Conservation (phyloP, 2,113 vertebrate genomes). For the Phoenicopterus ruber region DNA sequence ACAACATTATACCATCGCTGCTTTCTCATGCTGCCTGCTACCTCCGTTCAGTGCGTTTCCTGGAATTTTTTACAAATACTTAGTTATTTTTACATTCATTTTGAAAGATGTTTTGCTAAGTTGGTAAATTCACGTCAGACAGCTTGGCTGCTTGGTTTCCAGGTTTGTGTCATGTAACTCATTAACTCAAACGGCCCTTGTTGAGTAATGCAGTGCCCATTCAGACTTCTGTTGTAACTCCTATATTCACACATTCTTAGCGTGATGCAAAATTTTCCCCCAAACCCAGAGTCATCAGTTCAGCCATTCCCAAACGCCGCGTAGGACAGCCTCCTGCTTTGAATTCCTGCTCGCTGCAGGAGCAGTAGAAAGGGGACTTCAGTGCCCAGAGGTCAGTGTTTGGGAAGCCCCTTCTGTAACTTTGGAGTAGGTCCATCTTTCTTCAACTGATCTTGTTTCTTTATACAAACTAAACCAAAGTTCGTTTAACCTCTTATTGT, state of each 20-base stretch:
- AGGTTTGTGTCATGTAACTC: not conserved
- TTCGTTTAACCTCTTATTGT: not conserved
- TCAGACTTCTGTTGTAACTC: not conserved
- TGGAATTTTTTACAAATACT: not conserved
- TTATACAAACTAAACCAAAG: not conserved
- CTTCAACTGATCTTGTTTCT: not conserved
- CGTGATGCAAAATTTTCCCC: not conserved
- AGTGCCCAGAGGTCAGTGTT: not conserved
- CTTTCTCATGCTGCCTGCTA: not conserved
- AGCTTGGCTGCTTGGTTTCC: not conserved
- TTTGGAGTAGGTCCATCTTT: not conserved
- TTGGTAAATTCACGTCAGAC: not conserved
- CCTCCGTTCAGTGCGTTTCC: not conserved
- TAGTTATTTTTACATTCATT: not conserved
- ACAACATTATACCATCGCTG: not conserved
- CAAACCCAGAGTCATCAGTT: not conserved
- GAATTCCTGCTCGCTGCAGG: not conserved
- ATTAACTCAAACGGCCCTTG: not conserved
- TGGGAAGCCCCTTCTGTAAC: not conserved
- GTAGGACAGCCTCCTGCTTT: not conserved
- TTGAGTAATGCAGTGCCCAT: not conserved
- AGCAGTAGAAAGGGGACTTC: not conserved
- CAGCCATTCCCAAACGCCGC: not conserved
- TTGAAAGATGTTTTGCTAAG: not conserved
- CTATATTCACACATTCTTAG: not conserved